These are phyloP conservation scores for Melinaea menophilus DNA, from an alignment of 2,888 invertebrate species.

Conservation along the genomic window DNA sequence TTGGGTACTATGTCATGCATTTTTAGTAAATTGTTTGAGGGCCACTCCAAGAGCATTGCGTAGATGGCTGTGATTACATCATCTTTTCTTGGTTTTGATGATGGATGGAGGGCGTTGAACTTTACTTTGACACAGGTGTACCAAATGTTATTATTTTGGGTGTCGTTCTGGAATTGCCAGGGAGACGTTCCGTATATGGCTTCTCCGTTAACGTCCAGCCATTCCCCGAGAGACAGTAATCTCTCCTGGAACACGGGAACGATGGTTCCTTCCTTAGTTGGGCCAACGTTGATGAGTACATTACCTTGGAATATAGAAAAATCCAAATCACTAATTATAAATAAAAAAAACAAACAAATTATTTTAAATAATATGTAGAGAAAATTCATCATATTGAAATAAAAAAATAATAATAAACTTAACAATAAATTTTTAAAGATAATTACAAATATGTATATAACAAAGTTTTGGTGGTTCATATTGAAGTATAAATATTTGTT, in stretches of 20 bases:
- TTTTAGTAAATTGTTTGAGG: conserved; percentile 71
- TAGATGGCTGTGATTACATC: conserved; percentile 73
- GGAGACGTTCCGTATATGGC: conserved; percentile 89
- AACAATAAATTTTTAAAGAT: no score
- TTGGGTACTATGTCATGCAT: conserved; percentile 44
- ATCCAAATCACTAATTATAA: no score
- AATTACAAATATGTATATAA: no score
- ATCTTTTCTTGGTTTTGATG: conserved; percentile 35
- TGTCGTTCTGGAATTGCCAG: conserved; percentile 90
- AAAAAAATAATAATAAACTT: no score
- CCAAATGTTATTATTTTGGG: conserved; percentile 84
- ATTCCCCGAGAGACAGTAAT: conserved; percentile 85
- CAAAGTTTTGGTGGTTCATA: no score
- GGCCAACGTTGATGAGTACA: conserved; percentile 90
- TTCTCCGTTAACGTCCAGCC: conserved; percentile 91
- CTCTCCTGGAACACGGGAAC: conserved; percentile 92
- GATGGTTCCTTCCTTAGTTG: conserved; percentile 92
- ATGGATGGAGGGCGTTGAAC: conserved; percentile 46
- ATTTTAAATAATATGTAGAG: no score
- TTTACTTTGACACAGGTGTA: conserved; percentile 73
- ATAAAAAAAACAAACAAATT: no score
- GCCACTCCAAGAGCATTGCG: conserved; percentile 85
- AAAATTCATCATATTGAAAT: no score
- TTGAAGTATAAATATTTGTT: no score
- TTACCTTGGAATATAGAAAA: conserved; percentile 74